These are phyloP conservation scores for Notothenia coriiceps DNA, from an alignment of 2,113 vertebrate genomes.

Conservation along the genomic window DNA sequence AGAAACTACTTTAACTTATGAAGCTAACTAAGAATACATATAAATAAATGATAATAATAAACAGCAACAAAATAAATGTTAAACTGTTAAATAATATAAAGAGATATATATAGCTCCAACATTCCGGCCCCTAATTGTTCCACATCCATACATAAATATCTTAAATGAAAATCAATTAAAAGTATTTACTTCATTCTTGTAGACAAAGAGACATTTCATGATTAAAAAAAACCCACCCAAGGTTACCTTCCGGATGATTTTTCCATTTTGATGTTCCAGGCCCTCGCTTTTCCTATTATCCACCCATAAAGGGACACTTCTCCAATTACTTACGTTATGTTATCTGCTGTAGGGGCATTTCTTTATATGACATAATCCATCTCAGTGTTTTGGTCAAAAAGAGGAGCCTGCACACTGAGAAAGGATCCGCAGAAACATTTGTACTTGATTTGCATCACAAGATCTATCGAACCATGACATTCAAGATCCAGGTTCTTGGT, in stretches of 20 bases:
- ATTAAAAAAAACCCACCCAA: too few species aligned
- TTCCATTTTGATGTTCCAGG: conserved; percentile 76
- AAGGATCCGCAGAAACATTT: not conserved
- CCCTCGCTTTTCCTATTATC: conserved; percentile 2
- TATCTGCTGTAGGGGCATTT: not conserved
- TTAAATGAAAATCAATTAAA: conserved; percentile 17
- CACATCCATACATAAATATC: conserved; percentile 6
- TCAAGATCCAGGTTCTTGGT: not conserved
- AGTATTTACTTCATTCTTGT: conserved; percentile 18
- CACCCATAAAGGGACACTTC: not conserved
- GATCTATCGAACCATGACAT: not conserved
- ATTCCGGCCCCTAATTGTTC: too few species aligned
- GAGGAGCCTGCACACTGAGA: not conserved
- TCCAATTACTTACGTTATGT: not conserved
- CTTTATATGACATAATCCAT: not conserved
- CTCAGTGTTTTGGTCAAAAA: not conserved
- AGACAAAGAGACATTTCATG: too few species aligned
- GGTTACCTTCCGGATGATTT: too few species aligned
- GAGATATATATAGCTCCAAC: too few species aligned
- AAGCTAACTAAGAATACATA: too few species aligned
- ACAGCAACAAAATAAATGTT: too few species aligned
- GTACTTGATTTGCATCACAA: not conserved
- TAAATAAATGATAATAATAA: too few species aligned
- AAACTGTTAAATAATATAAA: too few species aligned
- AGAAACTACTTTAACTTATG: too few species aligned